Evolutionary conservation across 2,113 vertebrate species (phyloP).

Genomic region (Amblyopsis rosae): DNA sequence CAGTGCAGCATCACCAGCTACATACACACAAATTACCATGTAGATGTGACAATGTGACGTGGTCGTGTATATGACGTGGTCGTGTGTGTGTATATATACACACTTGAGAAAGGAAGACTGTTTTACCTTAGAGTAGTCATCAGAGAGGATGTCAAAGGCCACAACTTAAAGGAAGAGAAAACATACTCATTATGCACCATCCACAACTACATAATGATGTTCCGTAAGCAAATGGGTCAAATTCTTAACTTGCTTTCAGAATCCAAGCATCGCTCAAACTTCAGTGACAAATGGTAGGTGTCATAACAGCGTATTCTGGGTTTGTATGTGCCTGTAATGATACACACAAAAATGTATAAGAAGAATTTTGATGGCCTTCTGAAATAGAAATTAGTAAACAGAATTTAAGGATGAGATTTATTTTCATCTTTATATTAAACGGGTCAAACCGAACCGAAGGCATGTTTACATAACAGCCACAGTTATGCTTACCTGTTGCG

Average conservation of each 20-base stretch:
- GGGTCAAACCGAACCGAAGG: neutral
- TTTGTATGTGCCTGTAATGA: slow-evolving; percentile 90
- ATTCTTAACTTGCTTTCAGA: slow-evolving; percentile 83
- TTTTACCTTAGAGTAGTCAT: slow-evolving; percentile 97
- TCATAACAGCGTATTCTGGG: slow-evolving; percentile 94
- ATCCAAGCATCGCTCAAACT: slow-evolving; percentile 97
- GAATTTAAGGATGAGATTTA: too few species aligned
- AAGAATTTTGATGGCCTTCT: neutral
- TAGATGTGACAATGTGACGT: neutral
- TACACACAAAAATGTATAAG: slow-evolving; percentile 15
- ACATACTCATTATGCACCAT: slow-evolving; percentile 9
- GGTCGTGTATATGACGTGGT: too few species aligned
- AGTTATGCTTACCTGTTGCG: slow-evolving; percentile 81
- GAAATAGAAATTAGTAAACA: too few species aligned
- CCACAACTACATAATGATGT: neutral
- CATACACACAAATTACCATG: slow-evolving; percentile 18
- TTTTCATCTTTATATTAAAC: neutral
- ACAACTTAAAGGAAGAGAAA: slow-evolving; percentile 81
- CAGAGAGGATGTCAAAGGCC: slow-evolving; percentile 94
- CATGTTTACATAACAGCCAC: neutral
- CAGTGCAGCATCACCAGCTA: slow-evolving; percentile 91
- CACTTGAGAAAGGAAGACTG: neutral
- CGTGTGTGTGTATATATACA: neutral
- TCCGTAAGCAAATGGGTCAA: accelerated
- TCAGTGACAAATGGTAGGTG: slow-evolving; percentile 93